These are phyloP conservation scores for Pipistrellus pygmaeus DNA, from an alignment of 2,797 vertebrate species.

Conservation along the genomic window DNA sequence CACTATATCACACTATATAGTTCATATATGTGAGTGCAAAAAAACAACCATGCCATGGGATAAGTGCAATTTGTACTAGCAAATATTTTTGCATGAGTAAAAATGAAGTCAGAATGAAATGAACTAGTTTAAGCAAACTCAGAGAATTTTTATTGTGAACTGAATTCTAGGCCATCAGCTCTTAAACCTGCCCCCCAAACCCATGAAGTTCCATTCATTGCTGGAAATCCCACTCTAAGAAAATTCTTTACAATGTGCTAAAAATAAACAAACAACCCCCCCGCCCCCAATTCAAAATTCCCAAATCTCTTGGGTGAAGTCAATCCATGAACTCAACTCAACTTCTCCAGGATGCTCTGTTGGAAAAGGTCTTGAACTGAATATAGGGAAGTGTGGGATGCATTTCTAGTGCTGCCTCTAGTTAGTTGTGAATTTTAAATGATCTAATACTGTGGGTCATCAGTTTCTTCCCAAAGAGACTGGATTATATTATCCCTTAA, in stretches of 20 bases:
- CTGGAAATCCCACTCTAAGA: neutral
- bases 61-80: neutral
- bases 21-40: neutral
- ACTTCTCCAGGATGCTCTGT: neutral
- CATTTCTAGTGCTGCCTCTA: neutral
- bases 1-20: neutral
- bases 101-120: neutral
- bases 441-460: neutral
- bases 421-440: neutral
- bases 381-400: neutral
- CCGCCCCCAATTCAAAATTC: neutral
- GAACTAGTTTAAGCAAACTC: neutral
- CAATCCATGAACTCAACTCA: neutral
- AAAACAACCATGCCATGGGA: neutral
- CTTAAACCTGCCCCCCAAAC: neutral
- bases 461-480: neutral
- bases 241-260: neutral
- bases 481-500: neutral
- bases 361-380: neutral
- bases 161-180: neutral
- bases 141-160: neutral
- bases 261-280: neutral
- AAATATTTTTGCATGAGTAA: neutral
- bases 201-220: neutral
- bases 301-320: neutral